Evolutionary conservation across 2,113 vertebrate genomes (phyloP).

Genomic region (Laticauda colubrina): DNA sequence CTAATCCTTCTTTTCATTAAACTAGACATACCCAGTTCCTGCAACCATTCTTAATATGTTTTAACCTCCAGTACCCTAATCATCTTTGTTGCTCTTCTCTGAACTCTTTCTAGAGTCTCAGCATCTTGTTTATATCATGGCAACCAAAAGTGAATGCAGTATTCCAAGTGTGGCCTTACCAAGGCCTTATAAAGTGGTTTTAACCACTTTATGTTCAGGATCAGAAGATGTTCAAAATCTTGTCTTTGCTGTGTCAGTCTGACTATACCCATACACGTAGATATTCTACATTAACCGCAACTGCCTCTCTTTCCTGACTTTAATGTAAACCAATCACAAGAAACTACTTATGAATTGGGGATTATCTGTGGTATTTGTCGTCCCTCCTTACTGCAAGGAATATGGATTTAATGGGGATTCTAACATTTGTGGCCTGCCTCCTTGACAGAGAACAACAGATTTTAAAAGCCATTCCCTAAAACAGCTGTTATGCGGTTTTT

Average conservation of each 20-base stretch:
- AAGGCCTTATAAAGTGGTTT: too few species aligned
- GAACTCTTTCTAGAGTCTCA: too few species aligned
- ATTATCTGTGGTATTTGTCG: conserved; percentile 48
- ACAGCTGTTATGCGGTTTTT: conserved; percentile 55
- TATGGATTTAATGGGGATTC: conserved; percentile 44
- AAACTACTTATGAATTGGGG: conserved; percentile 47
- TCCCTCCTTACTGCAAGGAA: conserved; percentile 25
- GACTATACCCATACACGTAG: background rate
- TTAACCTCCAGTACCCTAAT: too few species aligned
- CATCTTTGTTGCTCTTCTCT: too few species aligned
- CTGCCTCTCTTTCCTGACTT: conserved; percentile 41
- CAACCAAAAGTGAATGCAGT: too few species aligned
- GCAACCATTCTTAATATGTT: too few species aligned
- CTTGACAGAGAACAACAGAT: conserved; percentile 65
- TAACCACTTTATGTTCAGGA: too few species aligned
- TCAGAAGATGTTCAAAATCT: background rate
- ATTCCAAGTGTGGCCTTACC: too few species aligned
- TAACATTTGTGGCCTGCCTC: conserved; percentile 55
- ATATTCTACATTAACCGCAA: conserved; percentile 38
- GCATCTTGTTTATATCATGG: too few species aligned
- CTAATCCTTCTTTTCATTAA: too few species aligned
- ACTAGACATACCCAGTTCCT: too few species aligned
- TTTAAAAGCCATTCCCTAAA: conserved; percentile 50
- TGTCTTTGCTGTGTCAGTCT: background rate
- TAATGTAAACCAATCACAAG: conserved; percentile 53